Base-by-base conservation (phyloP, 1,140 invertebrate genomes). In the Meloidogyne floridensis region DNA sequence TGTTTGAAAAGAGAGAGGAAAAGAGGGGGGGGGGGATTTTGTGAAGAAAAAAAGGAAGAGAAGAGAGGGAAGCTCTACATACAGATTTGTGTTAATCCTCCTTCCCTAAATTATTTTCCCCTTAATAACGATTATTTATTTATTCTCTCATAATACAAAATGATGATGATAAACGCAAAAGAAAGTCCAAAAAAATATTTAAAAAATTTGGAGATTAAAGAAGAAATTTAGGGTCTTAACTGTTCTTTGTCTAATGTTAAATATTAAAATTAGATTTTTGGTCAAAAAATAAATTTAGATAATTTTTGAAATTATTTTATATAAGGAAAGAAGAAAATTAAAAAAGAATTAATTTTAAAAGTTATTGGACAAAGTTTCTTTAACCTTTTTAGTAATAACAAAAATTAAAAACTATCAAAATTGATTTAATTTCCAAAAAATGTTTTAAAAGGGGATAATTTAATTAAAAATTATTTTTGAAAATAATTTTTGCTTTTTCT, bases 121-220 rank as follows among this genome's bases (percentile, higher is more conserved):
- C 20, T 72, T 72, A 8, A 8, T 32, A 5, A 10, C 20, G 10
- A 72, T 32, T 42, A 32, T 72, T 72, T 32, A 72, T 72, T 72
- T 32, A 72, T 42, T 32, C 20, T 72, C 9, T 32, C 70, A 20
- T 20, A 42, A 20, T 32, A 32, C 42, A 9, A 72, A 42, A 72
- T 20, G 70, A 72, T 47, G 51, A 47, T 75, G 47, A n/a, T n/a
- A n/a, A n/a, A n/a, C 73, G 15, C 73, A 54, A 54, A 47, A 75
- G 56, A 47, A 54, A 75, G 56, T 75, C 56, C 0, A 75, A 75
- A 42, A 73, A 18, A 73, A 47, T 42, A 15, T 13, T 73, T 0
- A 7, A 73, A 73, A 13, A 51, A 15, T 15, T 47, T 15, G 32
- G 32, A 32, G 32, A 32, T 32, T 32, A 32, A 32, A 32, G 32